These are phyloP conservation scores for Apis dorsata DNA, from an alignment of 1,140 invertebrate species.

Conservation along the genomic window DNA sequence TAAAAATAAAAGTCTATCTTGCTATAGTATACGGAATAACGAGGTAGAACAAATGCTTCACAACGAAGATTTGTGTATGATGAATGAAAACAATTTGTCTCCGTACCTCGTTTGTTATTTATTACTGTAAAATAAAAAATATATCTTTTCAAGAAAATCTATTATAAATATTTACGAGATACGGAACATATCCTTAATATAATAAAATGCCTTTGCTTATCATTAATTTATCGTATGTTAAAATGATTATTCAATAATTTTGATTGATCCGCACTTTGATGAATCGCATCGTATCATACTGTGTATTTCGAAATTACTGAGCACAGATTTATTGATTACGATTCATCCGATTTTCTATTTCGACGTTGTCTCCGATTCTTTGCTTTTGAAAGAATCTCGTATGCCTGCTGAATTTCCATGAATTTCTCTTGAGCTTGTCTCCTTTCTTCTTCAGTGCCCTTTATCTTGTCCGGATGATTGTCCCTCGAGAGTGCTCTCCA, in stretches of 20 bases:
- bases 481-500: slow-evolving; percentile 92
- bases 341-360: slow-evolving; percentile 83
- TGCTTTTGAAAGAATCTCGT: slow-evolving; percentile 92
- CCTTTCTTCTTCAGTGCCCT: slow-evolving; percentile 83
- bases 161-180: not conserved
- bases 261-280: not conserved
- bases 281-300: too few species aligned
- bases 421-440: slow-evolving; percentile 90
- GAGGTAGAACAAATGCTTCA: not conserved
- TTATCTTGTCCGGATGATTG: slow-evolving; percentile 95
- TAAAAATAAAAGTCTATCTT: not conserved
- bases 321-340: not conserved
- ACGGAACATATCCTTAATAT: not conserved
- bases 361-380: slow-evolving; percentile 86
- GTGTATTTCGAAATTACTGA: not conserved
- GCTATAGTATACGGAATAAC: not conserved
- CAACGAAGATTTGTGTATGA: not conserved
- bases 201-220: not conserved
- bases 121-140: not conserved
- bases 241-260: not conserved
- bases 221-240: not conserved
- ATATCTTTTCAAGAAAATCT: not conserved
- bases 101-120: not conserved
- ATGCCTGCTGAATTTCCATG: slow-evolving; percentile 96
- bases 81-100: not conserved